These are phyloP conservation scores for Nannospalax galili DNA, from an alignment of 2,113 vertebrate species.

Conservation along the genomic window DNA sequence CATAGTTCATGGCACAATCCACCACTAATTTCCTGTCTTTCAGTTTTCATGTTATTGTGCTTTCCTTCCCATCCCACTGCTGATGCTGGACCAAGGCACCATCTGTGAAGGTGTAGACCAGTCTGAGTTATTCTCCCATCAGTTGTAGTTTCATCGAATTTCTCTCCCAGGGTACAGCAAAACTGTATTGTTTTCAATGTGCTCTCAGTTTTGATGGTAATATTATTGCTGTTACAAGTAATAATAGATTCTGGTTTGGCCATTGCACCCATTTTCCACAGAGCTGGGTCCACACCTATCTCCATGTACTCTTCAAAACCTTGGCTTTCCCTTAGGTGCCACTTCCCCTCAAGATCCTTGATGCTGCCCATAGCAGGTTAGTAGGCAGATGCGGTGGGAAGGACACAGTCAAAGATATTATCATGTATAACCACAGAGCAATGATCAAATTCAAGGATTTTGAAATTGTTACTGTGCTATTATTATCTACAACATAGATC, in stretches of 20 bases:
- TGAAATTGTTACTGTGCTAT: conserved; percentile 11
- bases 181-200: conserved; percentile 87
- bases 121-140: conserved; percentile 89
- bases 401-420: too few relatives aligned
- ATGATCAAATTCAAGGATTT: too few relatives aligned
- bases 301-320: conserved; percentile 89
- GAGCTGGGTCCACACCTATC: conserved; percentile 86
- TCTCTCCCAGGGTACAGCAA: conserved; percentile 84
- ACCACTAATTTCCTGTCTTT: conserved; percentile 85
- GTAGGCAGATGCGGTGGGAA: background rate
- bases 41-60: conserved; percentile 85
- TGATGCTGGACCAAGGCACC: conserved; percentile 83
- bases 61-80: conserved; percentile 87
- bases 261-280: conserved; percentile 88
- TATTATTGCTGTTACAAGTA: conserved; percentile 77
- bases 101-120: conserved; percentile 80
- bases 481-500: background rate
- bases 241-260: conserved; percentile 88
- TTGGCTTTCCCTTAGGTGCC: conserved; percentile 84
- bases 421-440: too few relatives aligned
- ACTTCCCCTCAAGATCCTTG: conserved; percentile 82
- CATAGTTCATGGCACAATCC: conserved; percentile 86
- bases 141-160: conserved; percentile 87
- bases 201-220: conserved; percentile 86
- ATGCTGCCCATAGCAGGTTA: conserved; percentile 80